These are phyloP conservation scores for Xylota sylvarum DNA, from an alignment of 2,888 invertebrate species.

Conservation along the genomic window DNA sequence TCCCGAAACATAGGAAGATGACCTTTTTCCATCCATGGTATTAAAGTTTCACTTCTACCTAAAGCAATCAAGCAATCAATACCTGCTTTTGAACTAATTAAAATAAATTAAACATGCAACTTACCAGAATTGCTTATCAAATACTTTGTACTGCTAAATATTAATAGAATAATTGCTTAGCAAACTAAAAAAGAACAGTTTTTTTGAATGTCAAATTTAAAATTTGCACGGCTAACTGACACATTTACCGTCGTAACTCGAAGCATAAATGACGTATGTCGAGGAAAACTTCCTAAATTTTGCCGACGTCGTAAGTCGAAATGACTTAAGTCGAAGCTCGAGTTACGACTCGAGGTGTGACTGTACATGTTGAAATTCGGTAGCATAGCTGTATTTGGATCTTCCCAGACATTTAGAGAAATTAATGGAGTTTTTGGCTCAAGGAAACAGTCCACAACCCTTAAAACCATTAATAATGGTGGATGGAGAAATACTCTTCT, in stretches of 20 bases:
- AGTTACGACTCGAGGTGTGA: not conserved
- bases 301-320: too few species aligned
- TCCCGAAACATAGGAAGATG: too few species aligned
- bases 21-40: too few species aligned
- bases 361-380: not conserved
- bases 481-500: conserved; percentile 19
- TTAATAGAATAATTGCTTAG: too few species aligned
- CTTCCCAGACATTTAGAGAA: conserved; percentile 23
- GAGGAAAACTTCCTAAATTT: not conserved
- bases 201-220: too few species aligned
- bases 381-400: conserved; percentile 1
- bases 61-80: too few species aligned
- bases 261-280: not conserved
- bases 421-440: conserved; percentile 24
- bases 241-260: not conserved
- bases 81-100: too few species aligned
- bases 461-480: conserved; percentile 30
- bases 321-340: too few species aligned
- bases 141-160: too few species aligned
- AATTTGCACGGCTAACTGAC: not conserved
- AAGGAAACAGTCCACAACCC: conserved; percentile 18
- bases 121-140: too few species aligned
- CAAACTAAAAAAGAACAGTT: not conserved
- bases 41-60: too few species aligned
- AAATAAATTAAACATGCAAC: too few species aligned